A percentile compares a stretch with the other conserved stretches of the same genome.
Conservation (phyloP, 1,140 invertebrate genomes). For the Neodiprion virginianus region DNA sequence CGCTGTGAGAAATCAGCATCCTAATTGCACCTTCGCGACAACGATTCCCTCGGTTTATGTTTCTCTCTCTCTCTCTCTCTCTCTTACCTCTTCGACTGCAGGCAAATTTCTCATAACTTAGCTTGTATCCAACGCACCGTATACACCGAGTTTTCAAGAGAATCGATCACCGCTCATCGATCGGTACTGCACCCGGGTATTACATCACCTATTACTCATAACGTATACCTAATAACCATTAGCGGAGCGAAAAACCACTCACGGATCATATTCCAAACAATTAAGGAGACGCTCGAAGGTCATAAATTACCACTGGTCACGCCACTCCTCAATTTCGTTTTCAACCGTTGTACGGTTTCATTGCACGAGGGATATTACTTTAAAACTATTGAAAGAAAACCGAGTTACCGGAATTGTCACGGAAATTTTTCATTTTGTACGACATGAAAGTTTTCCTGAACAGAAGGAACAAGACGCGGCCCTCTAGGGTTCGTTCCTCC, state of each 20-base stretch:
- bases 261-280: conserved; percentile 7
- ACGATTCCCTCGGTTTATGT: background rate
- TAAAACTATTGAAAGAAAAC: no score
- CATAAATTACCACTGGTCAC: conserved; percentile 5
- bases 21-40: background rate
- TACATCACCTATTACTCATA: background rate
- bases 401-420: no score
- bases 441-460: no score
- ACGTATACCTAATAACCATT: background rate
- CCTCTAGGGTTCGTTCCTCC: background rate
- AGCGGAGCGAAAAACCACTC: background rate
- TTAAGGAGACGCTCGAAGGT: background rate
- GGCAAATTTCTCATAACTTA: no score
- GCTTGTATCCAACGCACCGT: no score
- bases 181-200: no score
- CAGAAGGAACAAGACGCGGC: background rate
- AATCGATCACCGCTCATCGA: background rate
- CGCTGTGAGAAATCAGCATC: background rate
- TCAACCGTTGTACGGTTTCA: background rate
- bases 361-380: no score
- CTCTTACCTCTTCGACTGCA: no score
- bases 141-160: background rate
- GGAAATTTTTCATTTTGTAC: no score
- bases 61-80: no score
- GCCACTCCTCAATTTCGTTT: background rate